phyloP scores from a whole-genome alignment of 2,888 invertebrate genomes.

The Troides aeacus region DNA sequence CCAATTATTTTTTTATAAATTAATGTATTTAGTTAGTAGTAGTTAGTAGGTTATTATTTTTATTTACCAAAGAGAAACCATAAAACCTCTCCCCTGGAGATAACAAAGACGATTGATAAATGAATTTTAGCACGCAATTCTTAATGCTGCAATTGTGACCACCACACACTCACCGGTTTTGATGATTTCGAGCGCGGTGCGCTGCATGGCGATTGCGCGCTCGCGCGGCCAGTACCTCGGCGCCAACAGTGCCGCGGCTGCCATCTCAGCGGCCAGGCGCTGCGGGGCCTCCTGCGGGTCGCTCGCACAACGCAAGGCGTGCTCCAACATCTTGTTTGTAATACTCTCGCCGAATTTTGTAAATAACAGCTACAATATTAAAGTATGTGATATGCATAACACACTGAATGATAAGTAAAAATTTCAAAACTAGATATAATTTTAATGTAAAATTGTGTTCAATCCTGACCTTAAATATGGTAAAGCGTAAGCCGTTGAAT shows the following conservation, averaged over 20 bases:
- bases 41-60: no score
- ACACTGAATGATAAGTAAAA: neutral
- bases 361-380: conserved; percentile 81
- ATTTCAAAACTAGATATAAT: neutral
- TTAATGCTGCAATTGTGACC: neutral
- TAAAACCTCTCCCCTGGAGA: no score
- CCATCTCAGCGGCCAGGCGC: conserved; percentile 88
- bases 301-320: conserved; percentile 82
- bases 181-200: conserved; percentile 82
- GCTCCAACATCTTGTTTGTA: conserved; percentile 81
- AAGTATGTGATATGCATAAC: no score
- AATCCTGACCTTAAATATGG: conserved; percentile 86
- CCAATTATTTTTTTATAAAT: no score
- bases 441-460: neutral
- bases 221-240: conserved; percentile 89
- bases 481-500: conserved; percentile 84
- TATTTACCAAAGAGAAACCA: no score
- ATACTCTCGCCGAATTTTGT: conserved; percentile 86
- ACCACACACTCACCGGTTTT: conserved; percentile 57
- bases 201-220: conserved; percentile 82
- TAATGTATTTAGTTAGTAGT: no score
- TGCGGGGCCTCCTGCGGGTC: conserved; percentile 88
- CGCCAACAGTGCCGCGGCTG: conserved; percentile 89
- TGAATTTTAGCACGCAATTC: neutral
- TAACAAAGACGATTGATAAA: no score